Conservation (phyloP, 2,888 invertebrate species). For the Drosophila setosimentum region DNA sequence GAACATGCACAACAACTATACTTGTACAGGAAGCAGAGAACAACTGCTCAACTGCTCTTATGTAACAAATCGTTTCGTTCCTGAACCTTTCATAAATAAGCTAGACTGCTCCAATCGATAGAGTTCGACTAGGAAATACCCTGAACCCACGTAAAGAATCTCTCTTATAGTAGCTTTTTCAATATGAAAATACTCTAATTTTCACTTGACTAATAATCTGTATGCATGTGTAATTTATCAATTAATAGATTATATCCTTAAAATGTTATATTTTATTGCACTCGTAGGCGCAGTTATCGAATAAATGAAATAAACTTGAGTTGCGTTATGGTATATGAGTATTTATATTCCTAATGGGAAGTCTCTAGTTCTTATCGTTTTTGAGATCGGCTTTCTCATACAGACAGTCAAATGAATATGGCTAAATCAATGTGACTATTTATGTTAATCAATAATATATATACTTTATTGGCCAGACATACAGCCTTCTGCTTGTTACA, state of each 20-base stretch:
- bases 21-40: neutral
- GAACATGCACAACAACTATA: neutral
- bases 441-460: neutral
- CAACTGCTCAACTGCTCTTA: constrained; percentile 11
- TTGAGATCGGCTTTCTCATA: neutral
- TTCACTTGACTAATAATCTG: neutral
- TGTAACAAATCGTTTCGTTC: neutral
- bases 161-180: neutral
- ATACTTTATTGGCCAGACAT: neutral
- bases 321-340: neutral
- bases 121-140: constrained; percentile 11
- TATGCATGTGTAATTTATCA: neutral
- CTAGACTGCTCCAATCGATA: neutral
- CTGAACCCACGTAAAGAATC: neutral
- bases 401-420: neutral
- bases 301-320: neutral
- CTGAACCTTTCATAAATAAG: constrained; percentile 10
- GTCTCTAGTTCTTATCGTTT: neutral
- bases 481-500: neutral
- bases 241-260: neutral
- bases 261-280: neutral
- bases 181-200: neutral
- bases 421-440: neutral
- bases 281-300: too few relatives aligned
- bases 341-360: neutral